A percentile compares a stretch with the other conserved stretches of the same genome.
phyloP scores from a whole-genome alignment of 1,140 invertebrate genomes.

The Brachystomella parvula region DNA sequence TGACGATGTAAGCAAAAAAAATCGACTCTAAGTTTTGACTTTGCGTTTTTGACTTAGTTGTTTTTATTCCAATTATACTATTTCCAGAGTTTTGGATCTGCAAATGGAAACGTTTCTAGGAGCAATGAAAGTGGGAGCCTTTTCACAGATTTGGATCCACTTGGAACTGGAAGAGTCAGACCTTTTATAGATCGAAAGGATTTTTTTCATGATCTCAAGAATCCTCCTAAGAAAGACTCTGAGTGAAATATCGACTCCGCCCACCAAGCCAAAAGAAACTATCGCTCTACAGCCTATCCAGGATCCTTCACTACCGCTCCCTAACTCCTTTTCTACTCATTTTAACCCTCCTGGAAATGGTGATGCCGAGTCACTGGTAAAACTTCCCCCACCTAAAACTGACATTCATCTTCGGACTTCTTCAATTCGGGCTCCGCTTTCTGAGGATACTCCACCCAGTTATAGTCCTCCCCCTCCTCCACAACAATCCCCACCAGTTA shows the following conservation, averaged over 20 bases:
- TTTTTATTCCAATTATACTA: no score
- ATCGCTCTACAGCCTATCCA: neutral
- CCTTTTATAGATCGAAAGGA: constrained; percentile 90
- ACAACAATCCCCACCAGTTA: no score
- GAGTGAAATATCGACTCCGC: constrained; percentile 41
- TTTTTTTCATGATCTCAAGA: constrained; percentile 88
- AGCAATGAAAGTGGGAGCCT: constrained; percentile 54
- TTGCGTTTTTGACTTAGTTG: no score
- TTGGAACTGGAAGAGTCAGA: constrained; percentile 77
- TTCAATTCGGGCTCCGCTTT: constrained; percentile 18
- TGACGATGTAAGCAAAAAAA: constrained; percentile 31
- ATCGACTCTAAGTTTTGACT: neutral
- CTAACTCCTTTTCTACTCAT: constrained; percentile 34
- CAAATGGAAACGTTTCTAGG: constrained; percentile 7
- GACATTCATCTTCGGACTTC: constrained; percentile 7
- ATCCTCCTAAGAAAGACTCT: constrained; percentile 85
- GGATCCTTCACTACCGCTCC: neutral
- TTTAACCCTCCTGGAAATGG: constrained; percentile 20
- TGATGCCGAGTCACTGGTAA: constrained; percentile 45
- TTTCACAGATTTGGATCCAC: constrained; percentile 83
- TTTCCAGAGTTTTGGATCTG: constrained; percentile 34
- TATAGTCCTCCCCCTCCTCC: constrained; percentile 32
- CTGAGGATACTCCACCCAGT: constrained; percentile 30
- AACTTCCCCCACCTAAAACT: constrained; percentile 14
- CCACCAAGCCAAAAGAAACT: constrained; percentile 13